Evolutionary conservation across 2,113 vertebrate genomes (phyloP).

Genomic region (Salminus brasiliensis): DNA sequence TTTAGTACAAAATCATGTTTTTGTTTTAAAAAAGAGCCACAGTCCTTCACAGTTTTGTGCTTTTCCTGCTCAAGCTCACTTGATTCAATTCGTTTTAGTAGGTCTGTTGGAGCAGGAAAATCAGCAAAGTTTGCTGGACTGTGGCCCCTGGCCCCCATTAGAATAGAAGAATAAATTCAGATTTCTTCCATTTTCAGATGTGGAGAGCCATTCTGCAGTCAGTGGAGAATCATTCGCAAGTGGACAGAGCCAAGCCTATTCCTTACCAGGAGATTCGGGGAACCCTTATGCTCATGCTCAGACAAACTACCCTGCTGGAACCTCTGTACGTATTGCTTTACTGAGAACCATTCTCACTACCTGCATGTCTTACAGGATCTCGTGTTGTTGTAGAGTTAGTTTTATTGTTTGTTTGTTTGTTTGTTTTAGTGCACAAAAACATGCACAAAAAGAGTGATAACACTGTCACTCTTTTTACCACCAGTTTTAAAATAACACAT

Average conservation of each 20-base stretch:
- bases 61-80: no score
- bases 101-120: no score
- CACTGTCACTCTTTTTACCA: slow-evolving; percentile 25
- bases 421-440: not conserved
- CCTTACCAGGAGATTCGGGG: slow-evolving; percentile 70
- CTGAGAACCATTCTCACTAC: not conserved
- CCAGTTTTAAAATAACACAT: slow-evolving; percentile 7
- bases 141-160: no score
- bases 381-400: slow-evolving; percentile 7
- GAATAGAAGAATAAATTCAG: not conserved
- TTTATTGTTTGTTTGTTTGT: not conserved
- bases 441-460: not conserved
- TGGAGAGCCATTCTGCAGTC: slow-evolving; percentile 70
- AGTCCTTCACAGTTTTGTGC: no score
- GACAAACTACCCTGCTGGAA: slow-evolving; percentile 70
- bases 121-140: no score
- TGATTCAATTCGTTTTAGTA: no score
- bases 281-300: slow-evolving; percentile 60
- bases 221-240: slow-evolving; percentile 75
- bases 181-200: slow-evolving; percentile 54
- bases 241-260: slow-evolving; percentile 73
- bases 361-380: not conserved
- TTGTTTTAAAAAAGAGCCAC: no score
- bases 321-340: slow-evolving; percentile 70
- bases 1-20: no score